phyloP scores from a whole-genome alignment of 2,113 vertebrate species.

The Mirza zaza region DNA sequence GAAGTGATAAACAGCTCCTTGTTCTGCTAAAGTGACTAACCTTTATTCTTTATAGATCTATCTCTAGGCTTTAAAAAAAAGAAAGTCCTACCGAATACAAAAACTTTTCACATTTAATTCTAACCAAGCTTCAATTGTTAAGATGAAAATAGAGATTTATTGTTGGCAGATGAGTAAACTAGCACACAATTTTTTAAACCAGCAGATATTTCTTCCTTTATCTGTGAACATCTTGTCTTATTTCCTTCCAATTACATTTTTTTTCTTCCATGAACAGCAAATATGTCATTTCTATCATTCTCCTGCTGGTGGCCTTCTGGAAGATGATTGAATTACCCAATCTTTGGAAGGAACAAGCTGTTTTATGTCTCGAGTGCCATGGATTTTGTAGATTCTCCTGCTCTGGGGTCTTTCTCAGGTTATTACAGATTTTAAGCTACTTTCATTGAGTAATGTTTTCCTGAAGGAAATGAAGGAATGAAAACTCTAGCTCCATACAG shows the following conservation, averaged over 20 bases:
- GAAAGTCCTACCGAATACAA: not conserved
- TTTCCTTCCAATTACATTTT: slow-evolving; percentile 71
- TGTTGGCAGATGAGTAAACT: slow-evolving; percentile 56
- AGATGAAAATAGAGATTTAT: slow-evolving; percentile 55
- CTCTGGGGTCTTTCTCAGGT: slow-evolving; percentile 61
- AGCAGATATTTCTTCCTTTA: slow-evolving; percentile 63
- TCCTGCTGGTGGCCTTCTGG: slow-evolving; percentile 77
- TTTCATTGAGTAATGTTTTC: slow-evolving; percentile 64
- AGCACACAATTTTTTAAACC: slow-evolving; percentile 37
- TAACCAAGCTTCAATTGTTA: slow-evolving; percentile 40
- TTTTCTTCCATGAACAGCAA: slow-evolving; percentile 66
- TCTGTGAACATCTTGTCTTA: slow-evolving; percentile 76
- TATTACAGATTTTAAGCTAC: slow-evolving; percentile 62
- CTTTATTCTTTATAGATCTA: slow-evolving; percentile 58
- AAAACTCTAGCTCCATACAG: slow-evolving; percentile 7
- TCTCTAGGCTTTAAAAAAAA: not conserved
- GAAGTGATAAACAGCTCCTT: slow-evolving; percentile 49
- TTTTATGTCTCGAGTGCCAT: slow-evolving; percentile 66
- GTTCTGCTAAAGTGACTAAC: slow-evolving; percentile 34
- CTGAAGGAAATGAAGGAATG: slow-evolving; percentile 61
- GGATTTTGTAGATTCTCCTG: slow-evolving; percentile 65
- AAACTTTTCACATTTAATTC: slow-evolving; percentile 48
- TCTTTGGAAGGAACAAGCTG: slow-evolving; percentile 71
- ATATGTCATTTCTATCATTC: slow-evolving; percentile 71
- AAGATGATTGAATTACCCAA: slow-evolving; percentile 72